These are phyloP conservation scores for Stenotaenia linearis DNA, from an alignment of 2,888 invertebrate species.

Conservation along the genomic window DNA sequence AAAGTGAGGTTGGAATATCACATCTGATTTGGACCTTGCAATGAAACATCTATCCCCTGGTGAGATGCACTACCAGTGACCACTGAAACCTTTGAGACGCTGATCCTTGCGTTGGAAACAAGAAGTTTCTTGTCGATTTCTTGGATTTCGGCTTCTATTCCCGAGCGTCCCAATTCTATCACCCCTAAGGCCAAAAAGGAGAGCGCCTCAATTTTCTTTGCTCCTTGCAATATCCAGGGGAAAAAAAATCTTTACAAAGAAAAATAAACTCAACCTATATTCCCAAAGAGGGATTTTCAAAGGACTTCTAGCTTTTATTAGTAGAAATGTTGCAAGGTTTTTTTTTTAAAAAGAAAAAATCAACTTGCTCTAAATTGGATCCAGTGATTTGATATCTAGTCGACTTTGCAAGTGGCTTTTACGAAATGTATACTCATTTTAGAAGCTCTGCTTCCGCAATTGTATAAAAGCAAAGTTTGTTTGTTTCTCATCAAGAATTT, in stretches of 20 bases:
- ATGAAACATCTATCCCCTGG: slow-evolving; percentile 5
- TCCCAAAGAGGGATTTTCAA: not conserved
- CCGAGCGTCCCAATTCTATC: slow-evolving; percentile 10
- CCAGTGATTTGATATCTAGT: not conserved
- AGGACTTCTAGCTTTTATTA: not conserved
- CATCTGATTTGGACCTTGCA: not conserved
- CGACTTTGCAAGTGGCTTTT: not conserved
- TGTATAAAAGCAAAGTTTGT: not conserved
- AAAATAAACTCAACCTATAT: slow-evolving; percentile 13
- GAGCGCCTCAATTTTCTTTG: slow-evolving; percentile 8
- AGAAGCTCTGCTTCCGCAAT: not conserved
- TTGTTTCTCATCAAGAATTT: not conserved
- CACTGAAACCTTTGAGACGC: slow-evolving; percentile 10
- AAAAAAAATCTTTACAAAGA: not conserved
- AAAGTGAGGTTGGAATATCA: not conserved
- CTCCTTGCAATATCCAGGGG: not conserved
- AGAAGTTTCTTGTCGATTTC: slow-evolving; percentile 13
- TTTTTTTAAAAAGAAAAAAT: not conserved
- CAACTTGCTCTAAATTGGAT: not conserved
- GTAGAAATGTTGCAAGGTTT: not conserved
- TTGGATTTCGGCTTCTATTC: not conserved
- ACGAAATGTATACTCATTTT: not conserved
- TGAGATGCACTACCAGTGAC: not conserved
- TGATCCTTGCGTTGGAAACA: not conserved
- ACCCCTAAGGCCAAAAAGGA: slow-evolving; percentile 15